Percentiles rank a stretch among this genome's conserved stretches.
phyloP scores from a whole-genome alignment of 2,113 vertebrate species.

The Campylomormyrus numenius region DNA sequence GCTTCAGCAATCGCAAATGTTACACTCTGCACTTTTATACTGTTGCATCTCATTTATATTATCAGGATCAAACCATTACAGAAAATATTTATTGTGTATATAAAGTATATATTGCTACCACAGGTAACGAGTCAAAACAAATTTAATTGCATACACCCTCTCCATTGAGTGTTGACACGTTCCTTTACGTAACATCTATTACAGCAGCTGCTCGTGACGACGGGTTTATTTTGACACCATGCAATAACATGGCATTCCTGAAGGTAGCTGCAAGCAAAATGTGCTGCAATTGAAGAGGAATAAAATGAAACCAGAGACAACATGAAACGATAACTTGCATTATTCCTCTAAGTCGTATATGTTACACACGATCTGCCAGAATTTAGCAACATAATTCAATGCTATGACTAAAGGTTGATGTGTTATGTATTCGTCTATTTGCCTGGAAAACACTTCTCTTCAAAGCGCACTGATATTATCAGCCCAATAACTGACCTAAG shows the following conservation, averaged over 20 bases:
- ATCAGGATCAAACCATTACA: neutral
- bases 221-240: neutral
- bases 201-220: neutral
- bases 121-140: neutral
- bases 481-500: too few species aligned
- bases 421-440: neutral
- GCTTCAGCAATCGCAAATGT: neutral
- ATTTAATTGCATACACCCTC: neutral
- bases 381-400: neutral
- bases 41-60: neutral
- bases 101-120: neutral
- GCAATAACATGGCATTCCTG: neutral
- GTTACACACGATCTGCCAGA: neutral
- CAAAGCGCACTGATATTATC: neutral
- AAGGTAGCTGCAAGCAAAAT: neutral
- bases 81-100: neutral
- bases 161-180: neutral
- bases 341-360: neutral
- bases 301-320: neutral
- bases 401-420: neutral
- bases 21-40: neutral
- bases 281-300: neutral
- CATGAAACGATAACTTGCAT: neutral
- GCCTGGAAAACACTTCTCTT: neutral
- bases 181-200: neutral